Percentiles rank a stretch among this genome's conserved stretches.
These are phyloP conservation scores for Eristalinus aeneus DNA, from an alignment of 2,888 invertebrate genomes.

Conservation along the genomic window DNA sequence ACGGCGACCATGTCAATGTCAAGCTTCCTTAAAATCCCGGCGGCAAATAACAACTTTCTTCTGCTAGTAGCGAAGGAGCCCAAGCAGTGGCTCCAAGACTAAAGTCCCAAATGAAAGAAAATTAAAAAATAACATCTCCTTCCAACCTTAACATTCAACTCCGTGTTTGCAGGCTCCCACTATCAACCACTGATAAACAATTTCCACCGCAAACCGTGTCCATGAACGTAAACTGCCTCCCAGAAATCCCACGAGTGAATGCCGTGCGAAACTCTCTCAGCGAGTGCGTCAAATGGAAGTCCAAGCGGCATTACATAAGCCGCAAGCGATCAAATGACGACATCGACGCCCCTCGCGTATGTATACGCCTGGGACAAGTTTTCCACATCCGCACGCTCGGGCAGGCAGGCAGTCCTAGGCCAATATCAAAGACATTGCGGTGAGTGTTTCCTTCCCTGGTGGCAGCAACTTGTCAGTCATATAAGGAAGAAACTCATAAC, in stretches of 20 bases:
- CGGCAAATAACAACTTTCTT: no score
- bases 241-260: neutral
- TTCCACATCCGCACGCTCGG: neutral
- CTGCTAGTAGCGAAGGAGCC: no score
- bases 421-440: constrained; percentile 8
- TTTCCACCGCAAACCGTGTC: neutral
- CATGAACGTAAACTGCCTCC: neutral
- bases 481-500: constrained; percentile 55
- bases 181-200: neutral
- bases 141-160: neutral
- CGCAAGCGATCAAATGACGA: constrained; percentile 5
- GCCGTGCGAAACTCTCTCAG: neutral
- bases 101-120: no score
- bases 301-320: neutral
- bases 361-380: neutral
- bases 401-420: constrained; percentile 24
- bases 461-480: constrained; percentile 27
- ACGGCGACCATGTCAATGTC: no score
- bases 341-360: neutral
- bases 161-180: neutral
- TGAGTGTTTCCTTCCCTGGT: constrained; percentile 7
- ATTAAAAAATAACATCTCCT: neutral
- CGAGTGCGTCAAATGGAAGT: neutral
- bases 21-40: no score
- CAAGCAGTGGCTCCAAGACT: no score